Conservation (phyloP, 2,797 vertebrate genomes). For the Onychomys arenicola region DNA sequence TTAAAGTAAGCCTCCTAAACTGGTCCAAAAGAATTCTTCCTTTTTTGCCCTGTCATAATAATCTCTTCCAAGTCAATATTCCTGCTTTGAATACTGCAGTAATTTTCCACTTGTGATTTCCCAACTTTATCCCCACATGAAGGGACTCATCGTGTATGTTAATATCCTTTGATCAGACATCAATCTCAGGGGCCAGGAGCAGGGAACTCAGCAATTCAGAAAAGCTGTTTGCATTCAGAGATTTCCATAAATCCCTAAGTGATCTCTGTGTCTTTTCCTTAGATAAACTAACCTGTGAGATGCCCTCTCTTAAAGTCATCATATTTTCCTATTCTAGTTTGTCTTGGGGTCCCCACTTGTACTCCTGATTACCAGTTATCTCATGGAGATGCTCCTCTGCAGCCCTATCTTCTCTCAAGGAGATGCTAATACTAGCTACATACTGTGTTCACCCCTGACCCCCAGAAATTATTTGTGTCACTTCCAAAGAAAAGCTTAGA, state of each 20-base stretch:
- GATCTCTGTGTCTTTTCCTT: neutral
- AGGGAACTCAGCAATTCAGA: neutral
- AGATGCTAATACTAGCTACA: neutral
- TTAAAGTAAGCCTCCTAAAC: neutral
- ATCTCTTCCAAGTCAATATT: neutral
- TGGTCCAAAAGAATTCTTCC: neutral
- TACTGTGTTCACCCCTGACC: neutral
- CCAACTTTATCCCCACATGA: neutral
- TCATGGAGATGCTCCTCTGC: neutral
- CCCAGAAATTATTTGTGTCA: neutral
- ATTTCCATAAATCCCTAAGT: neutral
- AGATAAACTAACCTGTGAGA: neutral
- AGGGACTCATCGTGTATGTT: neutral
- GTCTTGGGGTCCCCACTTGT: neutral
- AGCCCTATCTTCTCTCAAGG: neutral
- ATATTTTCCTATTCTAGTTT: neutral
- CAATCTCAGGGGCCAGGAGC: neutral
- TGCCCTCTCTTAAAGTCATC: neutral
- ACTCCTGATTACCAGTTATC: neutral
- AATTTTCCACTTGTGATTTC: constrained; percentile 6
- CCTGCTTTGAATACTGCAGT: neutral
- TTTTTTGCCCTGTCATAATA: neutral
- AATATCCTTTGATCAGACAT: neutral
- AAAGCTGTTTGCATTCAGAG: neutral
- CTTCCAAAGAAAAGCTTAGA: constrained; percentile 30